Conservation (phyloP, 2,888 invertebrate species). For the Lumbricus terrestris region DNA sequence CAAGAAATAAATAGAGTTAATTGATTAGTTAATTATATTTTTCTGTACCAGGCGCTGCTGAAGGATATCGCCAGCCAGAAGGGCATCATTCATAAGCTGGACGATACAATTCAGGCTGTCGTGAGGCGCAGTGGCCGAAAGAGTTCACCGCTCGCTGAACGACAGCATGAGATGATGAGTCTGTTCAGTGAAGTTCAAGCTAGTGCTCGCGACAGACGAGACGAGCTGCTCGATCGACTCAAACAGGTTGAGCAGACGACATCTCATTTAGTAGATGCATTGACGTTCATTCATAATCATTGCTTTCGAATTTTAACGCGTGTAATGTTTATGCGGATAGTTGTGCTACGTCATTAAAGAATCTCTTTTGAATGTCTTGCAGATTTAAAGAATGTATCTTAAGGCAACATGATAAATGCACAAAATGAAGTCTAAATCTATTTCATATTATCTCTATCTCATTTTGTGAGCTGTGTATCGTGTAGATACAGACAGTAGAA, state of each 20-base stretch:
- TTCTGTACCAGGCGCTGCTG: constrained; percentile 39
- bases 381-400: too few relatives aligned
- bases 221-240: constrained; percentile 54
- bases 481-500: too few relatives aligned
- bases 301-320: not conserved
- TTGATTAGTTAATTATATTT: too few relatives aligned
- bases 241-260: constrained; percentile 45
- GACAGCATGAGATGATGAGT: constrained; percentile 52
- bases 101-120: constrained; percentile 49
- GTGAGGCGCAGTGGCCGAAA: constrained; percentile 37
- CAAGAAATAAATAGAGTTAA: not conserved
- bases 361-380: too few relatives aligned
- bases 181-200: constrained; percentile 47
- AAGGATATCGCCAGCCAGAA: constrained; percentile 53
- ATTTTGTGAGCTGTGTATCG: too few relatives aligned
- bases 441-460: too few relatives aligned
- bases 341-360: too few relatives aligned
- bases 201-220: constrained; percentile 48
- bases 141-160: constrained; percentile 44
- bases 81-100: constrained; percentile 46
- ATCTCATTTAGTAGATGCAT: not conserved
- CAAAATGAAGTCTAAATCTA: too few relatives aligned
- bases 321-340: too few relatives aligned
- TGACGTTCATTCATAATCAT: not conserved
- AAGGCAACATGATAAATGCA: too few relatives aligned